These are phyloP conservation scores for Oceanodroma leucorhoa DNA, from an alignment of 2,797 vertebrate genomes.

Conservation along the genomic window DNA sequence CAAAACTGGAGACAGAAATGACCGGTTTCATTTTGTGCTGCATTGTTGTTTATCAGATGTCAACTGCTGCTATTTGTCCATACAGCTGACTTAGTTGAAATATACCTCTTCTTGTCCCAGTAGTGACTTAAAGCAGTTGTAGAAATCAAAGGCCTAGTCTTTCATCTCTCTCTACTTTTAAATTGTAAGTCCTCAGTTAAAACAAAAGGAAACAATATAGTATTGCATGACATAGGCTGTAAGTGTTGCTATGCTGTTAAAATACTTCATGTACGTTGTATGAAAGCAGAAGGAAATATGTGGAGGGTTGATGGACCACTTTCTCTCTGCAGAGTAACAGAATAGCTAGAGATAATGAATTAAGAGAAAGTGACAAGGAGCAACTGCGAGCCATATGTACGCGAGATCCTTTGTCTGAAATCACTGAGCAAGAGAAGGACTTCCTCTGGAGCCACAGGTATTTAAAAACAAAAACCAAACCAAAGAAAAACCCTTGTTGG, in stretches of 20 bases:
- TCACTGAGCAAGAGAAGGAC: slow-evolving; percentile 98
- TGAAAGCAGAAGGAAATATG: neutral
- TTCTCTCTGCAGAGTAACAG: slow-evolving; percentile 87
- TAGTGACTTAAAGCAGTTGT: neutral
- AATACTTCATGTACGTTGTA: neutral
- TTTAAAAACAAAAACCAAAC: neutral
- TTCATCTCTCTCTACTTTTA: neutral
- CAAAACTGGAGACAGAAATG: neutral
- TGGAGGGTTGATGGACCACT: neutral
- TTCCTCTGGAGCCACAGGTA: slow-evolving; percentile 97
- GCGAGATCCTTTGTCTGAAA: slow-evolving; percentile 95
- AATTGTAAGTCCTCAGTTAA: neutral
- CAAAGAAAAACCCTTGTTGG: neutral
- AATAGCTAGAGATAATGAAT: slow-evolving; percentile 90
- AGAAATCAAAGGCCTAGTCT: neutral
- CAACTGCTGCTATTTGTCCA: neutral
- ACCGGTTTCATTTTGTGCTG: neutral
- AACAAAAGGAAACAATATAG: neutral
- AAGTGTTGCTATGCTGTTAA: neutral
- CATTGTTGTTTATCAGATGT: neutral
- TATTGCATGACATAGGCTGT: neutral
- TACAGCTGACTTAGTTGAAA: neutral
- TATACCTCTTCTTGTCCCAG: neutral
- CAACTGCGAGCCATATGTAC: slow-evolving; percentile 92
- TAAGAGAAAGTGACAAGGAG: slow-evolving; percentile 91